Conservation (phyloP, 2,888 invertebrate genomes). For the Synanthedon formicaeformis region DNA sequence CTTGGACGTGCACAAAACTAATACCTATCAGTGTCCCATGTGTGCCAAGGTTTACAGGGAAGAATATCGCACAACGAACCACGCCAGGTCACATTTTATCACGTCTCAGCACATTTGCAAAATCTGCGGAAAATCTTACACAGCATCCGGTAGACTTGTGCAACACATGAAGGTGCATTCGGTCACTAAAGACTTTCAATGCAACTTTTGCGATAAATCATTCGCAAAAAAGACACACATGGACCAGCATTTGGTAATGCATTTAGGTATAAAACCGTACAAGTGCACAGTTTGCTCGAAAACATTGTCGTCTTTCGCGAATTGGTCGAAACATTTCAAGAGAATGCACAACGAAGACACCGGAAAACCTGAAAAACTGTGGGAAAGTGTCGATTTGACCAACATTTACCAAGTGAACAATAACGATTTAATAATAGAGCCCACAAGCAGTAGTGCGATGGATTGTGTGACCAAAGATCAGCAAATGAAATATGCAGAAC, state of each 20-base stretch:
- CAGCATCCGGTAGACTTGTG: constrained; percentile 40
- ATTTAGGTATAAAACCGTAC: constrained; percentile 67
- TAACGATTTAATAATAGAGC: not conserved
- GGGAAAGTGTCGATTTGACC: not conserved
- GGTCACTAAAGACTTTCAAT: constrained; percentile 55
- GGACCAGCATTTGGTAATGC: constrained; percentile 69
- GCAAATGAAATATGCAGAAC: no score
- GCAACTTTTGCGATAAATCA: constrained; percentile 65
- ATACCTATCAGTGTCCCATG: constrained; percentile 62
- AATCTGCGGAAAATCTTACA: constrained; percentile 67
- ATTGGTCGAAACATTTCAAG: constrained; percentile 68
- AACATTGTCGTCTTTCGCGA: constrained; percentile 68
- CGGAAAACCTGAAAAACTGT: constrained; percentile 4
- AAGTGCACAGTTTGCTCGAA: constrained; percentile 68
- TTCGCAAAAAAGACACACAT: constrained; percentile 32
- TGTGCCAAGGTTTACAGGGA: constrained; percentile 69
- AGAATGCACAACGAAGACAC: constrained; percentile 30
- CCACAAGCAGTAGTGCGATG: no score
- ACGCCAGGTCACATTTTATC: constrained; percentile 45
- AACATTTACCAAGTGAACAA: not conserved
- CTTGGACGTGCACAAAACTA: constrained; percentile 39
- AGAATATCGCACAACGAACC: constrained; percentile 38
- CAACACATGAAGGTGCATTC: constrained; percentile 42
- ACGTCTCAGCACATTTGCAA: constrained; percentile 63
- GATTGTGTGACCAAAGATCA: no score